Conservation (phyloP, 2,113 vertebrate species). For the Mola mola region DNA sequence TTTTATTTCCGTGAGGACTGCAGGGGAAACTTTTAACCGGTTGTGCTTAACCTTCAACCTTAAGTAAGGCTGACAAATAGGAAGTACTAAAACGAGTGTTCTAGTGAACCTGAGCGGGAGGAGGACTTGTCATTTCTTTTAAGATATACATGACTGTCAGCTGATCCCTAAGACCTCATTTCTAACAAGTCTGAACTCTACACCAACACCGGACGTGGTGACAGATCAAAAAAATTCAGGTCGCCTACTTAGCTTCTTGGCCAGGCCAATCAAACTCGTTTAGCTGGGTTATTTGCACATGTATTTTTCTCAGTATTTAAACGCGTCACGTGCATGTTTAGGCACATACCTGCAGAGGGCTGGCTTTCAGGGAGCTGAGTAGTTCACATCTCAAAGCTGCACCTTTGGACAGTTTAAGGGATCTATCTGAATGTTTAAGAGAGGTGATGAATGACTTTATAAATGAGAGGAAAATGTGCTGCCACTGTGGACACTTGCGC, state of each 20-base stretch:
- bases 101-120: slow-evolving; percentile 7
- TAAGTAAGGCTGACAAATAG: too few relatives aligned
- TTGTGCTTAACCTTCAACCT: too few relatives aligned
- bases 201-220: neutral
- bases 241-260: neutral
- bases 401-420: slow-evolving; percentile 3
- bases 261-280: neutral
- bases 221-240: slow-evolving; percentile 12
- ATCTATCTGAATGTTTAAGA: slow-evolving; percentile 1
- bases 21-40: too few relatives aligned
- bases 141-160: neutral
- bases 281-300: neutral
- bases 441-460: slow-evolving; percentile 33
- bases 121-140: neutral
- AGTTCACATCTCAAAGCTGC: neutral
- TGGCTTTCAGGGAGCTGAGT: neutral
- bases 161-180: neutral
- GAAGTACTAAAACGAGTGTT: too few relatives aligned
- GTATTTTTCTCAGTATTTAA: neutral
- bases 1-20: too few relatives aligned
- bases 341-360: neutral
- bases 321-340: neutral
- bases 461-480: slow-evolving; percentile 7
- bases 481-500: slow-evolving; percentile 6
- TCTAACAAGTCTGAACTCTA: neutral